Conservation (phyloP, 2,888 invertebrate species). For the Tubulanus polymorphus region DNA sequence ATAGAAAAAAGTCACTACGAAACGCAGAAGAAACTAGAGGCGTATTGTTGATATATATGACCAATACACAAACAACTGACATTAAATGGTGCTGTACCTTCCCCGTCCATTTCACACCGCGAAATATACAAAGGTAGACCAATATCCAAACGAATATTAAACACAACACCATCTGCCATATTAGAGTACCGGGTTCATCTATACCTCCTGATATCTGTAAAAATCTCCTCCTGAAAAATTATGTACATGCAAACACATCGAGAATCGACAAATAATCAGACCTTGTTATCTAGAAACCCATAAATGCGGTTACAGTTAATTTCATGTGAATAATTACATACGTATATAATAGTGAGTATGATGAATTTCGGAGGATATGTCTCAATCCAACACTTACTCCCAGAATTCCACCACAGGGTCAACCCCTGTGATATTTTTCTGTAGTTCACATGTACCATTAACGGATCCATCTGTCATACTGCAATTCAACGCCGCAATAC, state of each 20-base stretch:
- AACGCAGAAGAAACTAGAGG: no score
- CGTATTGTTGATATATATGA: no score
- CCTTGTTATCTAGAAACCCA: no score
- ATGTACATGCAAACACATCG: no score
- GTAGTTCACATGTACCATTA: background rate
- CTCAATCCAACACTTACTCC: background rate
- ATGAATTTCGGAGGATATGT: no score
- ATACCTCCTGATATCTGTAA: background rate
- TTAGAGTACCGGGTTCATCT: background rate
- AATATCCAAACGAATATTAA: background rate
- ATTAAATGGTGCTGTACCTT: background rate
- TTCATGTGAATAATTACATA: no score
- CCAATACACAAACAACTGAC: no score
- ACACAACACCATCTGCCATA: background rate
- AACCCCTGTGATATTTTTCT: background rate
- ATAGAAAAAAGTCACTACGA: no score
- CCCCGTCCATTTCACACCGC: background rate
- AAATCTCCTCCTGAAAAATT: background rate
- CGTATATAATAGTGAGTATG: no score
- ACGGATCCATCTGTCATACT: background rate
- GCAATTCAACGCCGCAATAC: background rate
- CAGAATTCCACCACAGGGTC: background rate
- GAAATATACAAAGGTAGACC: background rate
- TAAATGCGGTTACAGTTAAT: no score
- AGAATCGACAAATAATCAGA: no score